phyloP scores from a whole-genome alignment of 2,888 invertebrate genomes.

The Clitarchus hookeri region DNA sequence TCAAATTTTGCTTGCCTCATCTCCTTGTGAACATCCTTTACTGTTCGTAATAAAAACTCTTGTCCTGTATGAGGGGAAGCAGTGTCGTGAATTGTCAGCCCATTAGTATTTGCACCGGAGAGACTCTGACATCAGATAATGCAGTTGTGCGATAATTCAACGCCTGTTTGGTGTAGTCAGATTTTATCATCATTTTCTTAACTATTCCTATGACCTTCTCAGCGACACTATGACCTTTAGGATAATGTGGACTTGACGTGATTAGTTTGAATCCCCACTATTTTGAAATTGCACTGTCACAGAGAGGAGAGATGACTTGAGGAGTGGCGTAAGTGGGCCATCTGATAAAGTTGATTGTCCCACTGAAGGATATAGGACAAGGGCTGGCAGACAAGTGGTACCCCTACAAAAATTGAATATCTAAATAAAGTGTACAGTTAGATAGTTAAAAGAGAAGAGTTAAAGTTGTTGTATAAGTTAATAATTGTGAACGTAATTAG shows the following conservation, averaged over 20 bases:
- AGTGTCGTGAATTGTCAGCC: background rate
- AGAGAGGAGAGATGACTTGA: no score
- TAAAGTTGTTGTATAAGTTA: no score
- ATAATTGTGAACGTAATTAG: no score
- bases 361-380: no score
- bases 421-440: no score
- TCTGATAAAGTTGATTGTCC: no score
- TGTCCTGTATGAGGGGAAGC: background rate
- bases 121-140: background rate
- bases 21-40: background rate
- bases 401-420: no score
- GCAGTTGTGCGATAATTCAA: background rate
- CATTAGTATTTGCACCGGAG: background rate
- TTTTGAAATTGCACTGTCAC: no score
- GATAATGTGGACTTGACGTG: conserved; percentile 3
- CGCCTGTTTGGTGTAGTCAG: background rate
- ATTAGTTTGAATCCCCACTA: background rate
- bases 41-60: background rate
- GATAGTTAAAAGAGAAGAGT: no score
- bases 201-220: background rate
- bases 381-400: no score
- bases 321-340: no score
- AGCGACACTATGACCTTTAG: background rate
- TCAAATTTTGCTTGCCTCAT: background rate
- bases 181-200: background rate